phyloP scores from a whole-genome alignment of 1,140 invertebrate genomes.

The Aradophagus sp. region DNA sequence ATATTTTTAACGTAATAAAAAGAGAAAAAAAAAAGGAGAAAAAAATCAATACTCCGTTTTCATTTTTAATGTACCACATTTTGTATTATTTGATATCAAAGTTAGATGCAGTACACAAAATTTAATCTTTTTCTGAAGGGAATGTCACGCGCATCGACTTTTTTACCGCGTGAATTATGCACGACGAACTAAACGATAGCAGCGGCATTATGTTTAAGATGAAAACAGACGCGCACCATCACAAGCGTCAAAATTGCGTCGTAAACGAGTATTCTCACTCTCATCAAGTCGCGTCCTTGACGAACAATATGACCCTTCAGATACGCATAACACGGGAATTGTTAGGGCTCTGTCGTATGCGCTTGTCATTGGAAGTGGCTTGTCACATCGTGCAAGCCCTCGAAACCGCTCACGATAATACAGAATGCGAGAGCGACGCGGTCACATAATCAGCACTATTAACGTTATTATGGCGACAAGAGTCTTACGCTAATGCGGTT shows the following conservation, averaged over 20 bases:
- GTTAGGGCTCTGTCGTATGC: conserved; percentile 37
- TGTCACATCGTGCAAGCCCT: conserved; percentile 53
- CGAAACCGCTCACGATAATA: conserved; percentile 50
- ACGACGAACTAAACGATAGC: no score
- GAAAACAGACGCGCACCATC: no score
- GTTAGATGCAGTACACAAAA: no score
- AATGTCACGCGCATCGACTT: no score
- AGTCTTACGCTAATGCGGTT: conserved; percentile 56
- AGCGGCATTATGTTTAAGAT: no score
- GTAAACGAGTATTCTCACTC: conserved; percentile 27
- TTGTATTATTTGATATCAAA: no score
- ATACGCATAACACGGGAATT: conserved; percentile 29
- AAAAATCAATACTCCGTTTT: no score
- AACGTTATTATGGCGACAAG: conserved; percentile 62
- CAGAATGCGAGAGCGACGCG: conserved; percentile 52
- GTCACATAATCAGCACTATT: conserved; percentile 70
- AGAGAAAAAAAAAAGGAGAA: no score
- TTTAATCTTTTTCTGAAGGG: no score
- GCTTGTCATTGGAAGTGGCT: conserved; percentile 55
- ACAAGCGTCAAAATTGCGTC: conserved; percentile 34
- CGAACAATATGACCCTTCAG: conserved; percentile 40
- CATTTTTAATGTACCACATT: no score
- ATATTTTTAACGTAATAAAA: no score
- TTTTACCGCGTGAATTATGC: no score
- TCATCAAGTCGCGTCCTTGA: conserved; percentile 36